These are phyloP conservation scores for Dascyllus trimaculatus DNA, from an alignment of 2,113 vertebrate species.

Conservation along the genomic window DNA sequence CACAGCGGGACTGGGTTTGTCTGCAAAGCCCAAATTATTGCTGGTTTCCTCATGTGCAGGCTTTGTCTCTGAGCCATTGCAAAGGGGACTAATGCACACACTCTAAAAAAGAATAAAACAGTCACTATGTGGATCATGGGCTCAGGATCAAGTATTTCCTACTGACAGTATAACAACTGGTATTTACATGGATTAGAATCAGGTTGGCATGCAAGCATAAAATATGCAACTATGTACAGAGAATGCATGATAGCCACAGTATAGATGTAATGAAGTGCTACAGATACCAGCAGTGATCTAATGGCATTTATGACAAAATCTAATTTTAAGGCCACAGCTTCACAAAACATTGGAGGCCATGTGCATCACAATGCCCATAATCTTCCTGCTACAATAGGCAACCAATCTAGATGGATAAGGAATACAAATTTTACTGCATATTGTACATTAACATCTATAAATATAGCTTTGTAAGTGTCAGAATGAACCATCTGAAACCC, in stretches of 20 bases:
- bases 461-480: too few relatives aligned
- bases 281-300: background rate
- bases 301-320: slow-evolving; percentile 2
- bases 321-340: background rate
- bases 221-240: background rate
- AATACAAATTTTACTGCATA: background rate
- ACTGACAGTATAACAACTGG: background rate
- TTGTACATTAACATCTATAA: too few relatives aligned
- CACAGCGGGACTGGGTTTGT: slow-evolving; percentile 18
- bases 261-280: slow-evolving; percentile 6
- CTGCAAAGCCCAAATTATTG: slow-evolving; percentile 51
- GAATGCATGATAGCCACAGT: background rate
- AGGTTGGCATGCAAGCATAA: slow-evolving; percentile 9
- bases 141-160: background rate
- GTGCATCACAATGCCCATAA: background rate
- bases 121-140: slow-evolving; percentile 39
- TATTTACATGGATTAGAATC: slow-evolving; percentile 11
- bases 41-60: slow-evolving; percentile 52
- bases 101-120: slow-evolving; percentile 77
- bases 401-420: too few relatives aligned
- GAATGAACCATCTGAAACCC: too few relatives aligned
- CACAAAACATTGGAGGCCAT: background rate
- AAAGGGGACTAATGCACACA: slow-evolving; percentile 57
- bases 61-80: slow-evolving; percentile 63
- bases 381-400: background rate